Evolutionary conservation across 2,888 invertebrate species (phyloP), one percentile per base, ranked within the genome.

Genomic region (Ochropacha duplaris): DNA sequence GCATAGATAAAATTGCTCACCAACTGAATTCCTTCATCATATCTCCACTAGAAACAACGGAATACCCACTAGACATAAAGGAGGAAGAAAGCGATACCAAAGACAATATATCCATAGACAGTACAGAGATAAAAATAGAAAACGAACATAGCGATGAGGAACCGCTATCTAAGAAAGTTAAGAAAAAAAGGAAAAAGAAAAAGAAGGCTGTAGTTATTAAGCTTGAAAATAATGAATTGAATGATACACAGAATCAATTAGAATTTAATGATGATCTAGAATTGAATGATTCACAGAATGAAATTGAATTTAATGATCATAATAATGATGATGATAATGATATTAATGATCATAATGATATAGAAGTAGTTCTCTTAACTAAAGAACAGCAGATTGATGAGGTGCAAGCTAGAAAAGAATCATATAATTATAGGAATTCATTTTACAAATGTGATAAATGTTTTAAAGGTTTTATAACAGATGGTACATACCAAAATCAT

Each of bases 391-490:
- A 90, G 39, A 54, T 85, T 0, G 68, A 78, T 0, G 91, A 90
- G 39, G 62, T 91, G 0, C 56, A 76, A 2, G 64, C 70, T 0
- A 69, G 90, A 22, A 87, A 83, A 54, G 60, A 59, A 0, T 79
- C 87, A 0, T 57, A 70, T 0, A 91, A 90, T 34, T 92, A 90
- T 57, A 54, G 74, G 0, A 84, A 84, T 11, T 86, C 87, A 0
- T 74, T 82, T 2, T 89, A 85, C 39, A 89, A 89, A 49, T 91
- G 91, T 49, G 79, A 86, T 0, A 68, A 72, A 0, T 92, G 91
- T 14, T 91, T 61, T 12, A 89, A 87, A 57, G 91, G 92, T 0
- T 92, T 90, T 44, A 79, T 88, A 39, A 84, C 84, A 0, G 81
- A 86, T 4, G 61, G 61, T 0, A 87, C 90, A 0, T 88, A 68